Conservation (phyloP, 2,113 vertebrate species). For the Ophthalmolycus amberensis region DNA sequence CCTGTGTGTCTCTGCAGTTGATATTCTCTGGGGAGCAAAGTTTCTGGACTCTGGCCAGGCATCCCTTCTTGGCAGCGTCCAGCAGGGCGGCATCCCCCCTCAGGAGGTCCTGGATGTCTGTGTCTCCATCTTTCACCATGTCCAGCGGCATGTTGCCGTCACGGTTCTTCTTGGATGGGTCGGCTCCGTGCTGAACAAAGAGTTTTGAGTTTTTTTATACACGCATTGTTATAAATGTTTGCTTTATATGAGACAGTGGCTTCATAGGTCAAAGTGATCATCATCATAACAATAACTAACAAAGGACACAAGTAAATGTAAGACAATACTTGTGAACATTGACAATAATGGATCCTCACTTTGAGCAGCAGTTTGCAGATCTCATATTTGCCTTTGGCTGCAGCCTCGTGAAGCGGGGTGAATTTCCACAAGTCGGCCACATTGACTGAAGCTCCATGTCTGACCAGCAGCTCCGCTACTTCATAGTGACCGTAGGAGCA, state of each 20-base stretch:
- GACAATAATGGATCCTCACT: conserved; percentile 50
- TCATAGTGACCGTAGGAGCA: conserved; percentile 99
- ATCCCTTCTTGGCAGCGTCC: conserved; percentile 98
- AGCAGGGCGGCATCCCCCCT: conserved; percentile 94
- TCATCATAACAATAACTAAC: background rate
- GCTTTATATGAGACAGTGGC: background rate
- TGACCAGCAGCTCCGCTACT: conserved; percentile 95
- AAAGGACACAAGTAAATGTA: background rate
- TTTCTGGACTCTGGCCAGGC: conserved; percentile 96
- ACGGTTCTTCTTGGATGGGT: conserved; percentile 98
- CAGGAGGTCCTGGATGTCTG: conserved; percentile 97
- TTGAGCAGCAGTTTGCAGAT: conserved; percentile 99
- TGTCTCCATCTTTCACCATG: conserved; percentile 98
- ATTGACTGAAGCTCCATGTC: conserved; percentile 96
- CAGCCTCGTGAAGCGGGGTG: conserved; percentile 97
- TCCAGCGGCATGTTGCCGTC: conserved; percentile 98
- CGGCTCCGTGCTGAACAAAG: conserved; percentile 91
- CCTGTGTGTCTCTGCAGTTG: conserved; percentile 98
- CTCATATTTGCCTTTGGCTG: conserved; percentile 99
- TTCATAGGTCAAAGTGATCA: background rate
- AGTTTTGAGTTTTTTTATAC: background rate
- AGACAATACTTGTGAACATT: background rate
- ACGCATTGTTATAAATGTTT: background rate
- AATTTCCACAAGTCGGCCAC: conserved; percentile 99
- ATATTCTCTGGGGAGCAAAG: conserved; percentile 97